Conservation (phyloP, 2,888 invertebrate species). For the Taenaris catops region DNA sequence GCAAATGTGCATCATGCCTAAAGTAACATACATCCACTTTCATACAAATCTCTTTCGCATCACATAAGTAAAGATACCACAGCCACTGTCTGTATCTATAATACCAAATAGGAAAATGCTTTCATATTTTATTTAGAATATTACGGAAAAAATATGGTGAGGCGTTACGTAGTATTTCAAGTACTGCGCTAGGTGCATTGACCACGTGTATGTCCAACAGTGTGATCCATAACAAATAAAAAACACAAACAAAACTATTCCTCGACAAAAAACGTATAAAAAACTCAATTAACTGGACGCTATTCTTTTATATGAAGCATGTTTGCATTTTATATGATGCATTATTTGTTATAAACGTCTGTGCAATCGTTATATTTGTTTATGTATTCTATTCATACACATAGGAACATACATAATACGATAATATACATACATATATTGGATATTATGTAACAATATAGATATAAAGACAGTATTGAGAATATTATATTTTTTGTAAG, state of each 20-base stretch:
- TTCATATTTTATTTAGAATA: slow-evolving; percentile 57
- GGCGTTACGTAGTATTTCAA: slow-evolving; percentile 59
- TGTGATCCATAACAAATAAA: background rate
- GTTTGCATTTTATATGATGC: too few relatives aligned
- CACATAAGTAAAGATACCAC: slow-evolving; percentile 78
- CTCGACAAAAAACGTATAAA: too few relatives aligned
- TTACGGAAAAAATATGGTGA: slow-evolving; percentile 67
- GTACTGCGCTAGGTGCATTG: slow-evolving; percentile 64
- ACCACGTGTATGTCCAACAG: slow-evolving; percentile 30
- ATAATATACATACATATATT: background rate
- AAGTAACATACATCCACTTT: slow-evolving; percentile 68
- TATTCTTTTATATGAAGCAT: background rate
- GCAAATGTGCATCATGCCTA: slow-evolving; percentile 79
- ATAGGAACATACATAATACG: background rate
- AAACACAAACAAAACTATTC: background rate
- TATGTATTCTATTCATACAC: background rate
- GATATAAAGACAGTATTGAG: background rate
- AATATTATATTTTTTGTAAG: slow-evolving; percentile 1
- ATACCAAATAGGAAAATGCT: slow-evolving; percentile 79
- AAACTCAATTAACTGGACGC: too few relatives aligned
- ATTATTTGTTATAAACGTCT: too few relatives aligned
- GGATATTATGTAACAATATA: slow-evolving; percentile 4
- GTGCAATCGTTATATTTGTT: too few relatives aligned
- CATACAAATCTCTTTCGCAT: slow-evolving; percentile 52
- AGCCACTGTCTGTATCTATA: slow-evolving; percentile 80